These are phyloP conservation scores for Motacilla tschutschensis DNA, from an alignment of 2,113 vertebrate genomes.

Conservation along the genomic window DNA sequence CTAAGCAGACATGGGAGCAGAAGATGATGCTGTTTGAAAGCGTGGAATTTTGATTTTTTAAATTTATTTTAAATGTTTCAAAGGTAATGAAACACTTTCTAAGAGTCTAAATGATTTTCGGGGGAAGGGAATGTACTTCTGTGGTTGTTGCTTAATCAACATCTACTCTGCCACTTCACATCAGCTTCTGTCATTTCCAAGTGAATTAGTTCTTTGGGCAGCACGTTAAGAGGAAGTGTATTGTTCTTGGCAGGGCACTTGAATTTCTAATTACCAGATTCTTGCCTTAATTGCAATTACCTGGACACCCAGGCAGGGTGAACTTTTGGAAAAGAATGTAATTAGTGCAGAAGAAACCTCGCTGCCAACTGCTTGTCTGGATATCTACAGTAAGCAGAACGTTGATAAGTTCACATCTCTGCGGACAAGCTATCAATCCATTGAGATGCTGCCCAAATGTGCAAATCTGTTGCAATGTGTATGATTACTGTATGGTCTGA, in stretches of 20 bases:
- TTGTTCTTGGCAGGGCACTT: slow-evolving; percentile 80
- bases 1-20: background rate
- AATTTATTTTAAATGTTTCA: background rate
- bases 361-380: slow-evolving; percentile 66
- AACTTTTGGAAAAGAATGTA: slow-evolving; percentile 80
- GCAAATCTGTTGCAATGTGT: background rate
- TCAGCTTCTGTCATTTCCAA: slow-evolving; percentile 68
- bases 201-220: slow-evolving; percentile 74
- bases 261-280: slow-evolving; percentile 80
- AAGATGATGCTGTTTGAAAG: background rate
- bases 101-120: slow-evolving; percentile 40
- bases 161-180: slow-evolving; percentile 60
- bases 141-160: slow-evolving; percentile 62
- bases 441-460: background rate
- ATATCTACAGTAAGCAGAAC: slow-evolving; percentile 40
- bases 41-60: background rate
- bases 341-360: slow-evolving; percentile 75
- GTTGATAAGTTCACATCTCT: slow-evolving; percentile 56
- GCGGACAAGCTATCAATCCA: slow-evolving; percentile 16
- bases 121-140: slow-evolving; percentile 36
- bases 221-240: slow-evolving; percentile 71
- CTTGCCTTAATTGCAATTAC: slow-evolving; percentile 84
- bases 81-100: background rate
- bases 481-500: background rate
- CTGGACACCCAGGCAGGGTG: slow-evolving; percentile 79